A percentile compares a stretch with the other conserved stretches of the same genome.
Conservation (phyloP, 2,113 vertebrate species). For the Tragelaphus imberbis region DNA sequence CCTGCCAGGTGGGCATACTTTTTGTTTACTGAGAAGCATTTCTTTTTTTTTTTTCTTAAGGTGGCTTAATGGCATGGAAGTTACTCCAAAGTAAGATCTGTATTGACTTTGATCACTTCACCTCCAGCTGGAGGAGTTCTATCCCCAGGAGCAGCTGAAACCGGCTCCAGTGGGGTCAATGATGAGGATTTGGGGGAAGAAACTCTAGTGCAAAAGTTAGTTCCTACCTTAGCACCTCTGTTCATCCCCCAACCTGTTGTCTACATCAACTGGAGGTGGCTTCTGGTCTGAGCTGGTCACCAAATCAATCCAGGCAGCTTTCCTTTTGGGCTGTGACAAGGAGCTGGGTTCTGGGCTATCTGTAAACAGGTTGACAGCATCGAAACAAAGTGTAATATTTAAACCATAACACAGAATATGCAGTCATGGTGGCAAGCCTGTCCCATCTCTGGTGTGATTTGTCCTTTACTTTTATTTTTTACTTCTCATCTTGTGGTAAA, state of each 20-base stretch:
- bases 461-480: constrained; percentile 15
- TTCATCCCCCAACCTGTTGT: neutral
- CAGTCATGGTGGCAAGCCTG: neutral
- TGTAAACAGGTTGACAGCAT: neutral
- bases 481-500: neutral
- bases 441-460: neutral
- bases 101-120: neutral
- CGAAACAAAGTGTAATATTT: neutral
- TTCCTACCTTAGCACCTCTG: neutral
- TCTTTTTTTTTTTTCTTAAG: neutral
- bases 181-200: neutral
- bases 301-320: neutral
- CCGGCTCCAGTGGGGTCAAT: neutral
- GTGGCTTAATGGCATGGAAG: neutral
- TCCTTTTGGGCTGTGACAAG: neutral
- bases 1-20: constrained; percentile 23
- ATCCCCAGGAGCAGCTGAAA: neutral
- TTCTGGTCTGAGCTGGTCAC: neutral
- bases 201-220: neutral
- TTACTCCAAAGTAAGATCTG: neutral
- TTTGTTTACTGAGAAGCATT: constrained; percentile 24
- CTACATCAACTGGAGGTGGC: neutral
- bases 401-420: neutral
- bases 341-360: neutral
- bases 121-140: neutral